A percentile compares a stretch with the other conserved stretches of the same genome.
These are phyloP conservation scores for Ptilorrhoa leucosticta DNA, from an alignment of 2,113 vertebrate genomes.

Conservation along the genomic window DNA sequence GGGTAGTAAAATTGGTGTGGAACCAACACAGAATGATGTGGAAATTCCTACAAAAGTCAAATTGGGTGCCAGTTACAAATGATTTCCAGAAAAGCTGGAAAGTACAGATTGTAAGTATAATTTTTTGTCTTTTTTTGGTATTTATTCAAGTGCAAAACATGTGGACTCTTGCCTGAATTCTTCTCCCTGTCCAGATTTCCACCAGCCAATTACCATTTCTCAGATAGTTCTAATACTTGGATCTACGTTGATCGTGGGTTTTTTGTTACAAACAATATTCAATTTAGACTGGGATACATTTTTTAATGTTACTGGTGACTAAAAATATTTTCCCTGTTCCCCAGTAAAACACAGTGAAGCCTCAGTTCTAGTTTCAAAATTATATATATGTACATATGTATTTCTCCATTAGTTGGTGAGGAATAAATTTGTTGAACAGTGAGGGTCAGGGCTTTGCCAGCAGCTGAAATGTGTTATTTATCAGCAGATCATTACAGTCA, in stretches of 20 bases:
- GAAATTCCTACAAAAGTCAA: constrained; percentile 47
- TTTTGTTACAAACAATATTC: background rate
- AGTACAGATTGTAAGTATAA: background rate
- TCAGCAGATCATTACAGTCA: constrained; percentile 33
- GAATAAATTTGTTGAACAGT: background rate
- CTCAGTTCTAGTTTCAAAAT: background rate
- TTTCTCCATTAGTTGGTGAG: background rate
- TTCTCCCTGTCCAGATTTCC: constrained; percentile 16
- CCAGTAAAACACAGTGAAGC: background rate
- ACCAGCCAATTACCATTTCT: constrained; percentile 39
- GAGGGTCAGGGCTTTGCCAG: background rate
- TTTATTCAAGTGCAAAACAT: constrained; percentile 48
- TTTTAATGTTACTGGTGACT: background rate
- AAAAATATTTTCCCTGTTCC: constrained; percentile 7
- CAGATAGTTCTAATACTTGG: constrained; percentile 40
- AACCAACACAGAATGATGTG: background rate
- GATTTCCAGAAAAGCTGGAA: constrained; percentile 52
- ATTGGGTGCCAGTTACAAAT: constrained; percentile 33
- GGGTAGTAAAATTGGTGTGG: constrained; percentile 1
- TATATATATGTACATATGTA: background rate
- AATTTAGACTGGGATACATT: background rate
- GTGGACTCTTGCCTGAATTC: constrained; percentile 3
- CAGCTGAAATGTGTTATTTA: constrained; percentile 43
- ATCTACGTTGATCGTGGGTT: background rate
- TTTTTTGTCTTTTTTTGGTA: constrained; percentile 25